A percentile compares a stretch with the other conserved stretches of the same genome.
Evolutionary conservation across 2,113 vertebrate species (phyloP).

Genomic region (Sakesphorus luctuosus): DNA sequence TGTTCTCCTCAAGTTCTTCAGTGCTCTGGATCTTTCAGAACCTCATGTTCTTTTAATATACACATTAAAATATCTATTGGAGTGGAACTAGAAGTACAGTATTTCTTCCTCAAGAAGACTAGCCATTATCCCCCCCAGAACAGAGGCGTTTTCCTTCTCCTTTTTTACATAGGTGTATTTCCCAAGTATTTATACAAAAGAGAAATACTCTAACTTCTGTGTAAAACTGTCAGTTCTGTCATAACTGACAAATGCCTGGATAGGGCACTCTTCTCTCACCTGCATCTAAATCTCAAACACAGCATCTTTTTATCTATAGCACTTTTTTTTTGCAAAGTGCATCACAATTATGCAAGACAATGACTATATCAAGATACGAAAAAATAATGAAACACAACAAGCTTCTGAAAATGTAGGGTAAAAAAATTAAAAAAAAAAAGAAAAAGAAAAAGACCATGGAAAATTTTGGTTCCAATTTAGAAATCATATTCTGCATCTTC

Average conservation of each 20-base stretch:
- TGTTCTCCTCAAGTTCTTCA: not conserved
- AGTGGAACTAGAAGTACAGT: not conserved
- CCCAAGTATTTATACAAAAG: not conserved
- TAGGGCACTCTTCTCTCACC: not conserved
- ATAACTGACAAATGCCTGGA: not conserved
- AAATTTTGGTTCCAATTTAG: not conserved
- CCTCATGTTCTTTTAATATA: not conserved
- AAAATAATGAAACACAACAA: not conserved
- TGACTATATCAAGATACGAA: not conserved
- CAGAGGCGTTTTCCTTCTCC: not conserved
- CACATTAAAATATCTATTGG: not conserved
- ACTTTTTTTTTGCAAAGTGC: not conserved
- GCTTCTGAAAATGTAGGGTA: not conserved
- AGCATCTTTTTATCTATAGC: not conserved
- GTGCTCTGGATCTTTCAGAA: not conserved
- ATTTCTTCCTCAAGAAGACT: not conserved
- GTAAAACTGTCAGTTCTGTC: not conserved
- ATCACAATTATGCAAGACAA: not conserved
- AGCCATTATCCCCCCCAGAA: not conserved
- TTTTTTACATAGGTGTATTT: not conserved
- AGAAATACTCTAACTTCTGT: not conserved
- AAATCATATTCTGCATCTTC: not conserved
- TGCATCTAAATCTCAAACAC: not conserved
- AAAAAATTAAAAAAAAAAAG: not conserved
- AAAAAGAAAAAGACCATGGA: no score